Evolutionary conservation across 92 coral and sea anemone species (phyloP).

Genomic region (Porites divaricata): DNA sequence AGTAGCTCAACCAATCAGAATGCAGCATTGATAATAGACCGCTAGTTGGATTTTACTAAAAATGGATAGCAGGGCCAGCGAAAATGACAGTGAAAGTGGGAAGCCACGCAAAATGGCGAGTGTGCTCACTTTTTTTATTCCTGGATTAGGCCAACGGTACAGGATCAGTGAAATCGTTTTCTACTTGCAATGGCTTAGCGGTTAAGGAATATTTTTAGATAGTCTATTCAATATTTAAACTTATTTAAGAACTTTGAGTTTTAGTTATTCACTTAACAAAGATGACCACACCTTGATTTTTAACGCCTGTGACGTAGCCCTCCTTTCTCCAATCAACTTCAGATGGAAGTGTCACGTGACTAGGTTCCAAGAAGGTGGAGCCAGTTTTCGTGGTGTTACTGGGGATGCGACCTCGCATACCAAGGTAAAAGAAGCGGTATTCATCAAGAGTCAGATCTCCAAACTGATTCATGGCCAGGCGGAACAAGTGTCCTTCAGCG

Average conservation of each 20-base stretch:
- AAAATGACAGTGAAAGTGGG: too few species aligned
- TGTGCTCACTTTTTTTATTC: too few species aligned
- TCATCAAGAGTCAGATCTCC: slow-evolving; percentile 82
- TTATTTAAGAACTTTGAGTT: not conserved
- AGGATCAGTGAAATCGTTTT: too few species aligned
- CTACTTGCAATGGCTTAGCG: too few species aligned
- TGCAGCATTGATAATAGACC: too few species aligned
- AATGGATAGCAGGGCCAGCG: too few species aligned
- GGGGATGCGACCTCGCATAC: slow-evolving; percentile 53
- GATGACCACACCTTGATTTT: slow-evolving; percentile 72
- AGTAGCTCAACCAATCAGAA: too few species aligned
- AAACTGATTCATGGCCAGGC: slow-evolving; percentile 83
- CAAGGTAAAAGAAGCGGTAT: slow-evolving; percentile 72
- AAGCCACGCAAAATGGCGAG: too few species aligned
- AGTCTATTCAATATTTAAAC: not conserved
- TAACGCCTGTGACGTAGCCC: slow-evolving; percentile 91
- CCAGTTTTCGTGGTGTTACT: slow-evolving; percentile 25
- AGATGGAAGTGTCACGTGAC: slow-evolving; percentile 60
- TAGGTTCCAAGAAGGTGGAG: slow-evolving; percentile 53
- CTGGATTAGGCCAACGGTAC: too few species aligned
- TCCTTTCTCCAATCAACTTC: slow-evolving; percentile 89
- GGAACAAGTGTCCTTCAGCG: slow-evolving; percentile 49
- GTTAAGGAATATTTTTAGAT: too few species aligned
- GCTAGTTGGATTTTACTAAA: too few species aligned
- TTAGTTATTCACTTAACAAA: not conserved